These are phyloP conservation scores for Sceliomorpha sp. DNA, from an alignment of 2,888 invertebrate species.

Conservation along the genomic window DNA sequence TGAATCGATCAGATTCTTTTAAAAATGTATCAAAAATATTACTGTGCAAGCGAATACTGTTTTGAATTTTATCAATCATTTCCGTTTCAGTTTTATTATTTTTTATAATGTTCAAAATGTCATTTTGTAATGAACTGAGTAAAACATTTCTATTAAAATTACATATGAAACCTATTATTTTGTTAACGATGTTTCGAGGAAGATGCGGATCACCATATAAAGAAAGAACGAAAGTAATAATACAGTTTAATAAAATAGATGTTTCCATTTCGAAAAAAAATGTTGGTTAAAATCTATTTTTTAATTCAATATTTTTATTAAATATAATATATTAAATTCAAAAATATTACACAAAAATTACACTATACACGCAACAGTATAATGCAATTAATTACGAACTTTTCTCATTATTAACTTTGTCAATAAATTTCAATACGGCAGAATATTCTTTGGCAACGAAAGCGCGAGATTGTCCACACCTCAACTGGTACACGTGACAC, in stretches of 20 bases:
- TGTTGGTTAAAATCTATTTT: slow-evolving; percentile 4
- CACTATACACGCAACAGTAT: not conserved
- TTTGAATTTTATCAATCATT: slow-evolving; percentile 24
- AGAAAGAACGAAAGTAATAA: slow-evolving; percentile 38
- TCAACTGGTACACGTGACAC: slow-evolving; percentile 17
- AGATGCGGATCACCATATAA: slow-evolving; percentile 43
- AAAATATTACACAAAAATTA: not conserved
- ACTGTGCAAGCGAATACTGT: slow-evolving; percentile 20
- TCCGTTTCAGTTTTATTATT: slow-evolving; percentile 20
- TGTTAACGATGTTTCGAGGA: slow-evolving; percentile 39
- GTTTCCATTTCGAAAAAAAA: slow-evolving; percentile 18
- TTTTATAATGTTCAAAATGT: slow-evolving; percentile 25
- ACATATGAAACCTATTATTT: slow-evolving; percentile 26
- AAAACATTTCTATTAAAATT: slow-evolving; percentile 24
- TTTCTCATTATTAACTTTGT: slow-evolving; percentile 18
- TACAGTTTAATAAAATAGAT: slow-evolving; percentile 21
- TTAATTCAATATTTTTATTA: slow-evolving; percentile 1
- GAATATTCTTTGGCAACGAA: slow-evolving; percentile 19
- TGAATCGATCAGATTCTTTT: slow-evolving; percentile 24
- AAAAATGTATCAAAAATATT: slow-evolving; percentile 29
- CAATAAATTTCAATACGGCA: slow-evolving; percentile 22
- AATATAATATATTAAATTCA: slow-evolving; percentile 4
- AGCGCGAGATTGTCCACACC: slow-evolving; percentile 9
- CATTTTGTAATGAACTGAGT: slow-evolving; percentile 34
- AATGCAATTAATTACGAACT: not conserved